A percentile compares a stretch with the other conserved stretches of the same genome.
Evolutionary conservation across 2,797 vertebrate genomes (phyloP).

Genomic region (Diceros bicornis): DNA sequence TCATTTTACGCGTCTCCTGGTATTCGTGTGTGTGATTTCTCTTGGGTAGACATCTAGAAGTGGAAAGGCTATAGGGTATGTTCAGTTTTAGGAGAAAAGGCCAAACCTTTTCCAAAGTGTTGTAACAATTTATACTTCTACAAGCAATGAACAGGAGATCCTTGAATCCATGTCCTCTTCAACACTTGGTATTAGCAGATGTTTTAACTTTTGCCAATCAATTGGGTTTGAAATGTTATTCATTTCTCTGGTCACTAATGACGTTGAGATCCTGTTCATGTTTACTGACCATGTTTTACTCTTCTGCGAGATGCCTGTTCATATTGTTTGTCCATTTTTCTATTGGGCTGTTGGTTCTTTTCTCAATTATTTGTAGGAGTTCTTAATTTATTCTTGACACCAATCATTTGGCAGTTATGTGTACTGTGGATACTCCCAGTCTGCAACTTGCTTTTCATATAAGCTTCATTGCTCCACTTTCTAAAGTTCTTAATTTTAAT

Average conservation of each 20-base stretch:
- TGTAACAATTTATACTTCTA: background rate
- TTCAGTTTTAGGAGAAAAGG: background rate
- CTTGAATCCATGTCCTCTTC: background rate
- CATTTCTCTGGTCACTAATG: background rate
- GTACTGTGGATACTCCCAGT: background rate
- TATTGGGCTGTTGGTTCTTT: background rate
- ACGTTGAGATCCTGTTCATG: background rate
- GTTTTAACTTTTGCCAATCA: background rate
- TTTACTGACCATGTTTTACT: background rate
- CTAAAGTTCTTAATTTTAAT: constrained; percentile 7
- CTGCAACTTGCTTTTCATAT: background rate
- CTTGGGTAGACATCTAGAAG: background rate
- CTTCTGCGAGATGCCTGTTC: background rate
- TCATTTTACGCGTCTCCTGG: background rate
- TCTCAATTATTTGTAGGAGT: background rate
- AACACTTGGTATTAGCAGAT: background rate
- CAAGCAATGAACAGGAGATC: background rate
- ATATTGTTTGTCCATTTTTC: background rate
- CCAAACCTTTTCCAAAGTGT: background rate
- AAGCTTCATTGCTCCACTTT: background rate
- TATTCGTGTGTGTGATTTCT: background rate
- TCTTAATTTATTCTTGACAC: background rate
- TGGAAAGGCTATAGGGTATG: background rate
- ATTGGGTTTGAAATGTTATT: background rate
- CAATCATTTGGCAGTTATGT: background rate